Percentiles rank a stretch among this genome's conserved stretches.
phyloP scores from a whole-genome alignment of 2,797 vertebrate species.

The Sebastiscus tertius region DNA sequence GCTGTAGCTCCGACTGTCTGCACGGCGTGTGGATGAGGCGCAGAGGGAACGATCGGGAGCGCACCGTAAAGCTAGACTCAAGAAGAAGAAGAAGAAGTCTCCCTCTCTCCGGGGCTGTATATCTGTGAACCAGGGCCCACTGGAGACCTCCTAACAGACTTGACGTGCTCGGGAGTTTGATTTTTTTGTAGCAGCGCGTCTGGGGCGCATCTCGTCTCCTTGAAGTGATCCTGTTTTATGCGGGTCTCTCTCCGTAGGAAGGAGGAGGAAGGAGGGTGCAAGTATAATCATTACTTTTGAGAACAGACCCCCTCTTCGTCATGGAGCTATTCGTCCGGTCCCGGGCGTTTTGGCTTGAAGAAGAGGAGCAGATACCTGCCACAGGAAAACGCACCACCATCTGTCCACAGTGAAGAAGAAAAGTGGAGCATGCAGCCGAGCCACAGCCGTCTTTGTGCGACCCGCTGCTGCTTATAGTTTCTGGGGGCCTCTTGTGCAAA shows the following conservation, averaged over 20 bases:
- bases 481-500: conserved; percentile 68
- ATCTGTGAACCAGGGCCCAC: conserved; percentile 49
- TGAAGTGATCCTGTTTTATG: conserved; percentile 67
- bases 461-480: conserved; percentile 65
- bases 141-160: conserved; percentile 70
- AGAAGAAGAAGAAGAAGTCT: conserved; percentile 5
- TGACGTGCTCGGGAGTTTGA: conserved; percentile 63
- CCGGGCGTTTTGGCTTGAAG: conserved; percentile 60
- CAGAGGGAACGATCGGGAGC: conserved; percentile 67
- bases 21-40: conserved; percentile 73
- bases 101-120: background rate
- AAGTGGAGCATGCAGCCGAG: conserved; percentile 76
- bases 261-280: conserved; percentile 13
- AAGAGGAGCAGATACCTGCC: conserved; percentile 63
- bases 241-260: conserved; percentile 41
- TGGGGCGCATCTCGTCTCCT: conserved; percentile 74
- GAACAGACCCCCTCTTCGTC: conserved; percentile 45
- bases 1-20: conserved; percentile 67
- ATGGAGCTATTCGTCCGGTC: conserved; percentile 78
- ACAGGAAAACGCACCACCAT: conserved; percentile 44
- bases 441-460: conserved; percentile 72
- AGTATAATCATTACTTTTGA: conserved; percentile 68
- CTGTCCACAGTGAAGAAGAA: conserved; percentile 61
- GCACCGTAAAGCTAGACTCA: conserved; percentile 39
- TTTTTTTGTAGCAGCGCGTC: conserved; percentile 62